Base-by-base conservation (phyloP, 2,888 invertebrate species). In the Ellobium chinense region DNA sequence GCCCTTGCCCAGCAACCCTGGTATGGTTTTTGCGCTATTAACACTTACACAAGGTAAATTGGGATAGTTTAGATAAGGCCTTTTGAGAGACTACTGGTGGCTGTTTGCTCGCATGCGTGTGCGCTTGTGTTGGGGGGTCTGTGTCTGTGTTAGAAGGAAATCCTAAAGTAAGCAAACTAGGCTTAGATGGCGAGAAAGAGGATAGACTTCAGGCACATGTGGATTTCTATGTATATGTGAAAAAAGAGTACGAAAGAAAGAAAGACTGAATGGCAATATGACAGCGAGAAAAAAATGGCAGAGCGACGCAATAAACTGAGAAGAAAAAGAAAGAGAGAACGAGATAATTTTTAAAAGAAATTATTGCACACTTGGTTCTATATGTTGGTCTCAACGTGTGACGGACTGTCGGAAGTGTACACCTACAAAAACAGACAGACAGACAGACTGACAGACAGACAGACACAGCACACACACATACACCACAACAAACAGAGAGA, bases 31-130 rank as follows among this genome's bases (percentile, higher is more conserved):
- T 2, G 21, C 1, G 34, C 21, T 70, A 70, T 70, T 69, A 70
- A 70, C 70, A 70, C 70, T 75, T 75, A n/a, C 62, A 74, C 31
- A 24, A 46, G 65, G 54, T 12, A 60, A 74, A 74, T 54, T 65
- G 29, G 36, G 27, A 36, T 65, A 39, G 31, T 75, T 39, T 27
- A 65, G 46, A 65, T 54, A 75, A 37, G 4, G 24, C 34, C 14
- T 29, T 69, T 24, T 60, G 46, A 24, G 60, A 29, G 46, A n/a
- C 31, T 69, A 21, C 62, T 60, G 39, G 37, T 27, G 60, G 37
- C n/a, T n/a, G 62, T 9, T 27, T 27, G 62, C n/a, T 62, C 27
- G 29, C 14, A 62, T n/a, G 76, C 39, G 74, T 65, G 12, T 54
- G 75, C 37, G 65, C 39, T 37, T 37, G 62, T 60, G 74, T 62